A percentile compares a stretch with the other conserved stretches of the same genome.
phyloP scores from a whole-genome alignment of 1,140 invertebrate genomes.

The Doryteuthis pealeii region DNA sequence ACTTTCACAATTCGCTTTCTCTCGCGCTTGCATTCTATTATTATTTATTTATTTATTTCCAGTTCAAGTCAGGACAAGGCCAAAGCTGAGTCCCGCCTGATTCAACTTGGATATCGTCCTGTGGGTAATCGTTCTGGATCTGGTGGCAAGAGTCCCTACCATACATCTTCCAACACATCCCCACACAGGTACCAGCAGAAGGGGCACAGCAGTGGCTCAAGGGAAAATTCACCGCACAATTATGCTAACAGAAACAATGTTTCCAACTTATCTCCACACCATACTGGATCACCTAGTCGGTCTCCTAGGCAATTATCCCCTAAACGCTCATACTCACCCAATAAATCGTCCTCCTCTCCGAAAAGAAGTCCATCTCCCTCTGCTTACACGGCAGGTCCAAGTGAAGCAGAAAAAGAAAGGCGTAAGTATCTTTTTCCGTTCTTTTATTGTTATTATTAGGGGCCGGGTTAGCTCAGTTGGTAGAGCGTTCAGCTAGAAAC shows the following conservation, averaged over 20 bases:
- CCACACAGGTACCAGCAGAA: not conserved
- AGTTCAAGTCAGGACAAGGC: not conserved
- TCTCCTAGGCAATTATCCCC: not conserved
- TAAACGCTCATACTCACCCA: not conserved
- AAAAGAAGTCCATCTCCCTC: conserved; percentile 5
- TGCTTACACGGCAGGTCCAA: not conserved
- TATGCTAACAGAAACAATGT: not conserved
- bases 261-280: not conserved
- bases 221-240: not conserved
- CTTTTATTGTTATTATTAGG: not conserved
- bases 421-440: not conserved
- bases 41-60: too few relatives aligned
- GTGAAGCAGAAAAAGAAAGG: conserved; percentile 11
- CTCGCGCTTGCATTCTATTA: too few relatives aligned
- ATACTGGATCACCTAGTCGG: not conserved
- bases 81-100: not conserved
- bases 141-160: not conserved
- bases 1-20: too few relatives aligned
- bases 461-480: too few relatives aligned
- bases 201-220: not conserved
- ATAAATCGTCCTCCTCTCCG: not conserved
- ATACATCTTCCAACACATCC: not conserved
- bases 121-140: not conserved
- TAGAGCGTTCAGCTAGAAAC: too few relatives aligned
- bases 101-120: not conserved